These are phyloP conservation scores for Dynastes grantii DNA, from an alignment of 2,888 invertebrate genomes.

Conservation along the genomic window DNA sequence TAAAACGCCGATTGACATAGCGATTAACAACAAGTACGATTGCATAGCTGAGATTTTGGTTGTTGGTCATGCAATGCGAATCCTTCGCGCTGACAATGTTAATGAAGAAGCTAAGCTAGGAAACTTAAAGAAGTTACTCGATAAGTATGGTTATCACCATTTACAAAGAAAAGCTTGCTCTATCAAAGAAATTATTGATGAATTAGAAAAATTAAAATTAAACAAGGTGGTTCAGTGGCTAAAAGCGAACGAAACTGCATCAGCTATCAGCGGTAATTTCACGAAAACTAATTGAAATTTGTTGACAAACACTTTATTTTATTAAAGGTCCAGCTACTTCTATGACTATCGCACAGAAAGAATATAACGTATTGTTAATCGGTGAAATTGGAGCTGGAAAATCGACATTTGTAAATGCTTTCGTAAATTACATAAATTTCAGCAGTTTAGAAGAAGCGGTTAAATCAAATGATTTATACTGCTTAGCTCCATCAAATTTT, in stretches of 20 bases:
- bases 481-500: slow-evolving; percentile 52
- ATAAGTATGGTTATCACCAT: neutral
- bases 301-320: too few relatives aligned
- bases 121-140: neutral
- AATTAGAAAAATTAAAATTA: neutral
- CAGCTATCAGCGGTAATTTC: neutral
- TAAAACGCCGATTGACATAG: slow-evolving; percentile 17
- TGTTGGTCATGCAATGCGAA: neutral
- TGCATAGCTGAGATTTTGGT: neutral
- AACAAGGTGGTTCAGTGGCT: slow-evolving; percentile 8
- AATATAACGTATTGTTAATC: slow-evolving; percentile 55
- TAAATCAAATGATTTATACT: slow-evolving; percentile 45
- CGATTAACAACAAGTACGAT: neutral
- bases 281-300: neutral
- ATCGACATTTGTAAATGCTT: slow-evolving; percentile 56
- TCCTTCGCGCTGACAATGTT: neutral
- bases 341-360: slow-evolving; percentile 3
- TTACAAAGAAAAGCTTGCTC: neutral
- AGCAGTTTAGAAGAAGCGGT: slow-evolving; percentile 50
- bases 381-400: slow-evolving; percentile 57
- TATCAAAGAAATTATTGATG: neutral
- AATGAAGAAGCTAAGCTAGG: neutral
- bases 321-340: too few relatives aligned
- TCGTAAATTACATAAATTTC: slow-evolving; percentile 53
- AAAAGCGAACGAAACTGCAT: neutral